Evolutionary conservation across 2,888 invertebrate genomes (phyloP).

Genomic region (Ichneumoninae sp.): DNA sequence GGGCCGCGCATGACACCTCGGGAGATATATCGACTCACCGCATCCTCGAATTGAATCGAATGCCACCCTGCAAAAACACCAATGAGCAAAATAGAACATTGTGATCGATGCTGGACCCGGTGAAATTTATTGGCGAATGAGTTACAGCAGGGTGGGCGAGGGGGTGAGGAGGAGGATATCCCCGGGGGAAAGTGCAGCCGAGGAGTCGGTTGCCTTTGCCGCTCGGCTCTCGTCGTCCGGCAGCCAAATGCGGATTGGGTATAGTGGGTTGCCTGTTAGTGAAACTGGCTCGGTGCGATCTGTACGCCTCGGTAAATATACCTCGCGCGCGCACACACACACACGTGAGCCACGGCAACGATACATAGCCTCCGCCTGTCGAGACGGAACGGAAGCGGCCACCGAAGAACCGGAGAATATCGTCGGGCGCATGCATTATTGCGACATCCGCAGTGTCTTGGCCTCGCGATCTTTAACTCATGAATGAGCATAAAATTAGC

Average conservation of each 20-base stretch:
- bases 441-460: background rate
- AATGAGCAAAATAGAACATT: slow-evolving; percentile 84
- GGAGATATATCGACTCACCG: slow-evolving; percentile 83
- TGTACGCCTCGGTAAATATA: slow-evolving; percentile 35
- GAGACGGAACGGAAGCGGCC: background rate
- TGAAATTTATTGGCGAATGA: slow-evolving; percentile 83
- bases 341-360: background rate
- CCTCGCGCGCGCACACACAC: slow-evolving; percentile 24
- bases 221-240: slow-evolving; percentile 42
- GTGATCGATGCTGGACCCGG: slow-evolving; percentile 80
- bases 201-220: slow-evolving; percentile 36
- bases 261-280: background rate
- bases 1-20: slow-evolving; percentile 82
- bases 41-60: slow-evolving; percentile 84
- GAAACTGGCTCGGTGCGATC: slow-evolving; percentile 8
- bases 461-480: background rate
- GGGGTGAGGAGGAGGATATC: slow-evolving; percentile 10
- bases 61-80: slow-evolving; percentile 82
- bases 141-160: slow-evolving; percentile 71
- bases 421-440: slow-evolving; percentile 46
- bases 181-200: slow-evolving; percentile 28
- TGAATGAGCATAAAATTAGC: background rate
- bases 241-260: slow-evolving; percentile 17
- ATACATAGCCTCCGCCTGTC: background rate
- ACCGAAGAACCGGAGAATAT: slow-evolving; percentile 51